Percentiles rank a stretch among this genome's conserved stretches.
Conservation (phyloP, 2,113 vertebrate species). For the Ageneiosus marmoratus region DNA sequence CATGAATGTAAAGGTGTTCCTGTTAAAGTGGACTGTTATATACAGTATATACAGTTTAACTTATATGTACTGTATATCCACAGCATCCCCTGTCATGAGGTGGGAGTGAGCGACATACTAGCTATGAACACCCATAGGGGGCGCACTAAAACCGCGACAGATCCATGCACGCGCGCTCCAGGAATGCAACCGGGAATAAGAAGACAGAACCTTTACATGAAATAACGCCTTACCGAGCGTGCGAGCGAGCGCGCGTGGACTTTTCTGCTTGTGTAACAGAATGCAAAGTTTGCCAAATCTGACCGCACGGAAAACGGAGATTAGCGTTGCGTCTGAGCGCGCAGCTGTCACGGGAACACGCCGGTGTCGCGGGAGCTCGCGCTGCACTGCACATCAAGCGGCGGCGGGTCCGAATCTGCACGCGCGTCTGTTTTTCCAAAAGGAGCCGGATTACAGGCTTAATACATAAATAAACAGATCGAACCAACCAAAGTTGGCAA, state of each 20-base stretch:
- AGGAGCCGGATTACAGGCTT: not conserved
- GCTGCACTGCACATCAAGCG: not conserved
- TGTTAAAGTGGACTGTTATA: too few species aligned
- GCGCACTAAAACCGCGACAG: not conserved
- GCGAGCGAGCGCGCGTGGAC: not conserved
- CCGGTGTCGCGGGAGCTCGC: not conserved
- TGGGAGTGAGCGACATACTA: not conserved
- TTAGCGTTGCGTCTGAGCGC: too few species aligned
- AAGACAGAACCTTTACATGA: not conserved
- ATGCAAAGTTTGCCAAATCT: not conserved
- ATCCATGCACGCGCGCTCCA: not conserved
- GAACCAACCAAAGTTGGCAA: not conserved
- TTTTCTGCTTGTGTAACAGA: not conserved
- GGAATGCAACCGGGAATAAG: not conserved
- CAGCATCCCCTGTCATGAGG: not conserved
- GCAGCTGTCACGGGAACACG: conserved; percentile 1
- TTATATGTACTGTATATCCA: too few species aligned
- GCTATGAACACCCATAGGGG: not conserved
- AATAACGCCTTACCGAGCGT: not conserved
- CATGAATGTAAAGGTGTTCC: too few species aligned
- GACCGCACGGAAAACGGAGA: not conserved
- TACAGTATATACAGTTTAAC: too few species aligned
- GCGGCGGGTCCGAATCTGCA: not conserved
- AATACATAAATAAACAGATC: not conserved
- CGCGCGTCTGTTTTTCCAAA: not conserved